Evolutionary conservation across 2,888 invertebrate genomes (phyloP), one percentile per base, ranked within the genome.

Genomic region (Temnothorax rugatulus): DNA sequence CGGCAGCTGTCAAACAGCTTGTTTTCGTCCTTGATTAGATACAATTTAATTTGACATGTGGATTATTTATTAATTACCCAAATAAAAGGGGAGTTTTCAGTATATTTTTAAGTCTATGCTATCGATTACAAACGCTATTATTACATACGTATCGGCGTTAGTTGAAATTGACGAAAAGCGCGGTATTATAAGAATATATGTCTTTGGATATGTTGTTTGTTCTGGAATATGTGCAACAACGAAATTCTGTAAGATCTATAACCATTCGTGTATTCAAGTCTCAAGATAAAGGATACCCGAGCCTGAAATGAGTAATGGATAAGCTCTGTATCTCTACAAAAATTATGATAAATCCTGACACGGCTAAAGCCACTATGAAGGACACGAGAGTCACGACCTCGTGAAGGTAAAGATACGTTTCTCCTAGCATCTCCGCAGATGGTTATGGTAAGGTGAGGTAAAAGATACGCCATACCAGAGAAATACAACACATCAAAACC

Each of bases 361-460:
- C 21, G 75, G 75, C 34, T 69, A 75, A 73, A 84, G 75, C 57
- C 75, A 68, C 74, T 75, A 75, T 69, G 82, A 84, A 84, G 84
- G 82, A 82, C 82, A 59, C 38, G n/a, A n/a, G 82, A 84, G 84
- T 84, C 68, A 84, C 75, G 84, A 75, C 63, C 82, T 84, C 44
- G 7, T 64, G 54, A 69, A 75, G 75, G 82, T 54, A 82, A 75
- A 47, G 79, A 71, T 73, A 73, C n/a, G 38, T 73, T 73, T 69
- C 59, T 59, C 47, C 34, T 44, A 44, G 7, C 54, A 44, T 44
- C 50, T 13, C 38, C 13, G 38, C 47, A 73, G 47, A 79, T 54
- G 47, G 73, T 61, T 59, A 25, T 59, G 73, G 76, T 76, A 52
- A 74, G 21, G 47, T 75, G 47, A 76, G 38, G 59, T 79, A 59